Evolutionary conservation across 2,113 vertebrate genomes (phyloP).

Genomic region (Conger conger): DNA sequence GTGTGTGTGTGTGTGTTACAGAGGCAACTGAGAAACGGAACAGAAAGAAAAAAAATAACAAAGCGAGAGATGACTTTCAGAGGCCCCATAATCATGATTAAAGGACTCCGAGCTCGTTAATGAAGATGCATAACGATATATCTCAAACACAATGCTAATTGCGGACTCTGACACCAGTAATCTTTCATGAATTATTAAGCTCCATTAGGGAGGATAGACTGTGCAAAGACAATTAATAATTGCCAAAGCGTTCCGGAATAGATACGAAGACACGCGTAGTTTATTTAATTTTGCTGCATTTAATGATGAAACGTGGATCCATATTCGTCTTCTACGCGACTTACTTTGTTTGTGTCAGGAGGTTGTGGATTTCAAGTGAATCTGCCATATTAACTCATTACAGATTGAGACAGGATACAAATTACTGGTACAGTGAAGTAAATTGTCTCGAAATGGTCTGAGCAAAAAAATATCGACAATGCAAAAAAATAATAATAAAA

Average conservation of each 20-base stretch:
- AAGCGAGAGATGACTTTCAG: slow-evolving; percentile 58
- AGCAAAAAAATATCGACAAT: neutral
- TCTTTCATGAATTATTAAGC: slow-evolving; percentile 74
- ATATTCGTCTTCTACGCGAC: neutral
- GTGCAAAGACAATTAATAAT: slow-evolving; percentile 42
- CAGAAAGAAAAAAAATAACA: slow-evolving; percentile 60
- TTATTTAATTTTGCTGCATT: slow-evolving; percentile 43
- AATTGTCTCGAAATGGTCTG: neutral
- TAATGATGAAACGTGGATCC: slow-evolving; percentile 39
- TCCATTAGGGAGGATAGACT: slow-evolving; percentile 70
- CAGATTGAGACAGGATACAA: neutral
- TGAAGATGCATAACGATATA: slow-evolving; percentile 66
- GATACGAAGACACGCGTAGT: slow-evolving; percentile 47
- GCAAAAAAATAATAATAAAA: too few relatives aligned
- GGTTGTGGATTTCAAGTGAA: neutral
- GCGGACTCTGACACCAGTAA: slow-evolving; percentile 63
- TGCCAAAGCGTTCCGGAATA: slow-evolving; percentile 41
- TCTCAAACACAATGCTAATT: slow-evolving; percentile 67
- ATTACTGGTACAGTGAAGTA: neutral
- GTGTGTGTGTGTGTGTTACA: slow-evolving; percentile 42
- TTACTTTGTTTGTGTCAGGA: neutral
- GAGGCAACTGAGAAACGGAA: slow-evolving; percentile 48
- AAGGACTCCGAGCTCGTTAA: slow-evolving; percentile 62
- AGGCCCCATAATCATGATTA: slow-evolving; percentile 66
- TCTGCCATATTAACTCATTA: neutral